These are phyloP conservation scores for Buphagus erythrorhynchus DNA, from an alignment of 2,797 vertebrate genomes.

Conservation along the genomic window DNA sequence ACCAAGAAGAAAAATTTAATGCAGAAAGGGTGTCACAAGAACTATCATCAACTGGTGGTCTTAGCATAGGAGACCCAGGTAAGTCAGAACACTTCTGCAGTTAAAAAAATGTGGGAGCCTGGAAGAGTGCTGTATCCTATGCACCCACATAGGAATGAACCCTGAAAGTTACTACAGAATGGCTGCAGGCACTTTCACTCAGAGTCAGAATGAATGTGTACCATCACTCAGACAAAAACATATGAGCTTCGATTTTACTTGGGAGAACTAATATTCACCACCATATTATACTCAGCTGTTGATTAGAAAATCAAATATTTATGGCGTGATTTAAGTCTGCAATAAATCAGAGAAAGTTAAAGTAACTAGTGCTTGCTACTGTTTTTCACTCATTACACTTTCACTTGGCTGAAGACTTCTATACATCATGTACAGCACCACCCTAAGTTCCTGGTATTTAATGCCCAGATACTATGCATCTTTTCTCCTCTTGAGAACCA, in stretches of 20 bases:
- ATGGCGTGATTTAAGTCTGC: neutral
- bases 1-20: neutral
- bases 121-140: accelerated
- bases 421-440: neutral
- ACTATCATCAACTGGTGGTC: neutral
- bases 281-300: neutral
- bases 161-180: neutral
- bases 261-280: neutral
- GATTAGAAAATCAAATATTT: neutral
- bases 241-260: neutral
- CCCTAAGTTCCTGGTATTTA: neutral
- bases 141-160: accelerated
- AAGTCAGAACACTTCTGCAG: neutral
- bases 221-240: neutral
- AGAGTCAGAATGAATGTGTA: neutral
- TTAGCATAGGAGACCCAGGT: neutral
- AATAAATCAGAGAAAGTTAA: neutral
- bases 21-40: neutral
- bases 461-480: neutral
- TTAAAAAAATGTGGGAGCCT: neutral
- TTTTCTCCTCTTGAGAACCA: neutral
- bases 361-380: neutral
- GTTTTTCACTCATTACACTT: neutral
- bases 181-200: neutral
- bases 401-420: neutral